phyloP scores from a whole-genome alignment of 2,797 vertebrate genomes.

The Pteronotus mesoamericanus region DNA sequence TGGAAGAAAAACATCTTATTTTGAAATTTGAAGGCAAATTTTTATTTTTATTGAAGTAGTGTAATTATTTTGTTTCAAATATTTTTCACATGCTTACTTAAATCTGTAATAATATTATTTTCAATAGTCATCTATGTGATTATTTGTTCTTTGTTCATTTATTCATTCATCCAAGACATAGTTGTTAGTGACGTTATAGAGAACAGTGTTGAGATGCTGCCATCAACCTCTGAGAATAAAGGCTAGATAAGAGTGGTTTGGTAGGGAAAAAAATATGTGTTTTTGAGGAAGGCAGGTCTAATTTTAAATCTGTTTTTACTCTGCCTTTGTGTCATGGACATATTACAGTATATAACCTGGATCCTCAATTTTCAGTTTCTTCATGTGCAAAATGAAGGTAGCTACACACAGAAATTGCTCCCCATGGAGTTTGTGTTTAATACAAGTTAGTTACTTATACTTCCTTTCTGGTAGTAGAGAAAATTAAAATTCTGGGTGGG shows the following conservation, averaged over 20 bases:
- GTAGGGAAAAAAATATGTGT: neutral
- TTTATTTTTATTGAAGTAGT: conserved; percentile 8
- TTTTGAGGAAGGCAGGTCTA: neutral
- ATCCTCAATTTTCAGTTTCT: neutral
- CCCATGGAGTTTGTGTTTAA: neutral
- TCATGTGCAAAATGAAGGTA: neutral
- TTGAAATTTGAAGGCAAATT: conserved; percentile 32
- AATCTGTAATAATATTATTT: neutral
- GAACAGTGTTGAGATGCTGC: neutral
- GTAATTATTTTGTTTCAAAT: neutral
- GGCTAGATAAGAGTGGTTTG: neutral
- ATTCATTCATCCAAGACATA: neutral
- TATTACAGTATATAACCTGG: neutral
- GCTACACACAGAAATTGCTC: neutral
- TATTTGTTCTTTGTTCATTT: neutral
- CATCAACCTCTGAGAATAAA: neutral
- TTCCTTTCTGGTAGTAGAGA: neutral
- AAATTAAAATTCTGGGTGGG: neutral
- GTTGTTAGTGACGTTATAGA: neutral
- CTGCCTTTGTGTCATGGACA: neutral
- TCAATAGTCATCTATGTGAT: neutral
- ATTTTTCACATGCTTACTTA: neutral
- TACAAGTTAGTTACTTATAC: neutral
- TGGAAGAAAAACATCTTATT: neutral
- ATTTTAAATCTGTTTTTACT: neutral